A percentile compares a stretch with the other conserved stretches of the same genome.
These are phyloP conservation scores for Gastrophryne carolinensis DNA, from an alignment of 2,797 vertebrate species.

Conservation along the genomic window DNA sequence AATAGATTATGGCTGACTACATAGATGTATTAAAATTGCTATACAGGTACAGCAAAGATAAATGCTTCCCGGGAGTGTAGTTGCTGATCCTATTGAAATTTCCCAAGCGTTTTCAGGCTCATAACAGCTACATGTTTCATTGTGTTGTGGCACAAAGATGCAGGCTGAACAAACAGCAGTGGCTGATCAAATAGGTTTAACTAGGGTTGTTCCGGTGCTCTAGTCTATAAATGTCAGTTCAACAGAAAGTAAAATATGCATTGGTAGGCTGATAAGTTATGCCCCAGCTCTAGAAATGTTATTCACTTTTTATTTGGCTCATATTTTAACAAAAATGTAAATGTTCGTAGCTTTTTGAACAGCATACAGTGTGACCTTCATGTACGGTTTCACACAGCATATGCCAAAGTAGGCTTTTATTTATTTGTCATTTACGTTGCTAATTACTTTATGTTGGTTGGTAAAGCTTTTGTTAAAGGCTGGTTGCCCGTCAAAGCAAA, in stretches of 20 bases:
- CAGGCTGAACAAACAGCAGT: constrained; percentile 12
- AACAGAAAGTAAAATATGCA: constrained; percentile 21
- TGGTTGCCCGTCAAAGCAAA: too few species aligned
- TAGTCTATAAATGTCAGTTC: constrained; percentile 15
- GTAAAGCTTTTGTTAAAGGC: not conserved
- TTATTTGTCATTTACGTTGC: not conserved
- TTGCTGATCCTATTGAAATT: constrained; percentile 28
- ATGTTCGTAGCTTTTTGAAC: not conserved
- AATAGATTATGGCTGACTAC: constrained; percentile 20
- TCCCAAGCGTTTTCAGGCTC: constrained; percentile 31
- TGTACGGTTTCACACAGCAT: not conserved
- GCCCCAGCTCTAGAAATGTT: constrained; percentile 3
- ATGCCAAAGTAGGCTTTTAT: too few species aligned
- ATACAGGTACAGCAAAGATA: constrained; percentile 26
- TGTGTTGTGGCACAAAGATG: constrained; percentile 13
- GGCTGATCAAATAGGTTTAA: constrained; percentile 25
- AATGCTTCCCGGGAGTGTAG: constrained; percentile 17
- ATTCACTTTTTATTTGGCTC: not conserved
- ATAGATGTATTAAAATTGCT: constrained; percentile 38
- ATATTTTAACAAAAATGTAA: not conserved
- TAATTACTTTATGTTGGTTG: not conserved
- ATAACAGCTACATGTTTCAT: constrained; percentile 29
- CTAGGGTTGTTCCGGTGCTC: constrained; percentile 14
- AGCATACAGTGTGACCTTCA: not conserved
- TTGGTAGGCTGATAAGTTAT: constrained; percentile 10